Percentiles rank a stretch among this genome's conserved stretches.
Evolutionary conservation across 2,888 invertebrate genomes (phyloP).

Genomic region (Orthosia gothica): DNA sequence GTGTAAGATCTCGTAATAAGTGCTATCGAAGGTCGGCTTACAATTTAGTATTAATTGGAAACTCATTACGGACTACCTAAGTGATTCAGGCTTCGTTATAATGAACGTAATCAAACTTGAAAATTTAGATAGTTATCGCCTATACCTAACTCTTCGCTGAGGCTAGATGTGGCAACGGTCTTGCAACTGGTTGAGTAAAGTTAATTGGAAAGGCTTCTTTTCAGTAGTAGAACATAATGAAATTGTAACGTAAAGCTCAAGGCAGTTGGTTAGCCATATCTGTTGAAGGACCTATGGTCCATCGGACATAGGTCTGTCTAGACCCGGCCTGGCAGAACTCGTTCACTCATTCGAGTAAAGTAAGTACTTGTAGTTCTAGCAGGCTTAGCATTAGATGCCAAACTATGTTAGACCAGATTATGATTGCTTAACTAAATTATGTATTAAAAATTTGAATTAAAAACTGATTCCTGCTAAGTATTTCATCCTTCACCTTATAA

Average conservation of each 20-base stretch:
- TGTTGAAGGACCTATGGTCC: too few relatives aligned
- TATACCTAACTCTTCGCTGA: too few relatives aligned
- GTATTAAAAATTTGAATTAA: too few relatives aligned
- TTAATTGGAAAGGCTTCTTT: not conserved
- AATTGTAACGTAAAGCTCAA: too few relatives aligned
- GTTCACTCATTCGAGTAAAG: too few relatives aligned
- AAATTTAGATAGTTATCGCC: not conserved
- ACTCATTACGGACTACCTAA: slow-evolving; percentile 25
- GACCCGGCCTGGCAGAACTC: too few relatives aligned
- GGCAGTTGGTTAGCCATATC: too few relatives aligned
- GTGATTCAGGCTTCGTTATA: slow-evolving; percentile 25
- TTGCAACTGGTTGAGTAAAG: not conserved
- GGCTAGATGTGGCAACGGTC: not conserved
- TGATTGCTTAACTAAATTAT: too few relatives aligned
- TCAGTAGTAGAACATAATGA: not conserved
- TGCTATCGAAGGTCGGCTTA: not conserved
- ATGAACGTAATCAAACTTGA: slow-evolving; percentile 25
- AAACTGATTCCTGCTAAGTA: not conserved
- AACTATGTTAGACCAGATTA: too few relatives aligned
- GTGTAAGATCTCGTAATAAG: not conserved
- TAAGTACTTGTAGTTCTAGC: too few relatives aligned
- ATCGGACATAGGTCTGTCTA: too few relatives aligned
- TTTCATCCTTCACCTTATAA: not conserved
- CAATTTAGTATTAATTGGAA: slow-evolving; percentile 38
- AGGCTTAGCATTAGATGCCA: too few relatives aligned